Evolutionary conservation across 2,888 invertebrate genomes (phyloP), one percentile per base, ranked within the genome.

Genomic region (Saturnia pavonia): DNA sequence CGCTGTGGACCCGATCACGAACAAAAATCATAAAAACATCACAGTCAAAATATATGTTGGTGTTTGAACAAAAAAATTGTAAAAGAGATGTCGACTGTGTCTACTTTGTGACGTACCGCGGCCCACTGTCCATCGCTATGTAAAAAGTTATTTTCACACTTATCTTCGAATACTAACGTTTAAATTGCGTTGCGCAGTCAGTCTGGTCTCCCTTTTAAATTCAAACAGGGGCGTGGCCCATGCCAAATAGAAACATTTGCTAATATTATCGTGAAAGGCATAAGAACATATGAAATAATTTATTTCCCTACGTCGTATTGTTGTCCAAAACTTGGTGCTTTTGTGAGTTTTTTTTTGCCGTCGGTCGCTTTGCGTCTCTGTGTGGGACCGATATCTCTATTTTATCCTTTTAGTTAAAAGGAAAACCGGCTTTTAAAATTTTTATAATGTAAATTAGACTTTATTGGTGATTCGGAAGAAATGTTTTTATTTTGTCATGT

Each of bases 1-100:
- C 80, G 83, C 83, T 84, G 84, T 89, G 90, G 90, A 90, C 88
- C 83, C 84, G 85, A 89, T 91, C 90, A 90, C 88, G 90, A 85
- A 92, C 93, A 92, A 91, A 93, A 94, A 91, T 94, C 92, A 94
- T 94, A 93, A 93, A 93, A 93, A 94, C 93, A 93, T 92, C 93
- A 92, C 88, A 91, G 94, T 94, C 94, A 93, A 93, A 94, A 94
- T 94, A 94, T 92, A 94, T 92, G 91, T 91, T 87, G 88, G 90
- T 80, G 83, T 85, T 85, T 75, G 73, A 80, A 88, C 67, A 74
- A 76, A 82, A 76, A 82, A 91, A 85, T 77, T 86, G 85, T 88
- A 85, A 88, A 88, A 88, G 90, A 88, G 88, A 89, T 86, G 86
- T 85, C 88, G 89, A 90, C 90, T 90, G 82, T 88, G 88, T 86